A percentile compares a stretch with the other conserved stretches of the same genome.
phyloP scores from a whole-genome alignment of 1,140 invertebrate genomes.

The Pogonomyrmex barbatus region DNA sequence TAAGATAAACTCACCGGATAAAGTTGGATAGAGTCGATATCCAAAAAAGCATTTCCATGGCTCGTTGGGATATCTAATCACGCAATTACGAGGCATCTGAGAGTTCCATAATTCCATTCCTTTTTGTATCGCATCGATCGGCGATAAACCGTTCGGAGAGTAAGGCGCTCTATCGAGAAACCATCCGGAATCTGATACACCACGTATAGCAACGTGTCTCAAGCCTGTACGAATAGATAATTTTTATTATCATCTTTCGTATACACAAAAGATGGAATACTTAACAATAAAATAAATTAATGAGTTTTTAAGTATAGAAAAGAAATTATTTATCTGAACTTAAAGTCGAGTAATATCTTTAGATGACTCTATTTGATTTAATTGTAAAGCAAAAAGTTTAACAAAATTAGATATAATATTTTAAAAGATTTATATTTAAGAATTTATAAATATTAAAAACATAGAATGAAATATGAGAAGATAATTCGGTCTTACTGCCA shows the following conservation, averaged over 20 bases:
- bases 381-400: not conserved
- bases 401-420: not conserved
- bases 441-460: not conserved
- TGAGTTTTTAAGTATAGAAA: slow-evolving; percentile 1
- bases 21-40: slow-evolving; percentile 94
- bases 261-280: not conserved
- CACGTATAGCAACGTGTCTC: slow-evolving; percentile 90
- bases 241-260: not conserved
- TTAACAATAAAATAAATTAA: not conserved
- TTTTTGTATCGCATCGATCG: slow-evolving; percentile 90
- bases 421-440: not conserved
- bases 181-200: slow-evolving; percentile 97
- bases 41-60: slow-evolving; percentile 97
- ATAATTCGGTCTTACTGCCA: not conserved
- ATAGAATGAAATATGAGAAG: not conserved
- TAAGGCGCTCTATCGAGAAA: slow-evolving; percentile 94
- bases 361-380: not conserved
- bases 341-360: not conserved
- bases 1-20: slow-evolving; percentile 89
- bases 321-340: not conserved
- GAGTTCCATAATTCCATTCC: slow-evolving; percentile 95
- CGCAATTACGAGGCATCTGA: slow-evolving; percentile 91
- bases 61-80: slow-evolving; percentile 89
- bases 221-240: slow-evolving; percentile 79
- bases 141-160: slow-evolving; percentile 85